phyloP scores from a whole-genome alignment of 92 coral and sea anemone species.

The Zoanthus sociatus region DNA sequence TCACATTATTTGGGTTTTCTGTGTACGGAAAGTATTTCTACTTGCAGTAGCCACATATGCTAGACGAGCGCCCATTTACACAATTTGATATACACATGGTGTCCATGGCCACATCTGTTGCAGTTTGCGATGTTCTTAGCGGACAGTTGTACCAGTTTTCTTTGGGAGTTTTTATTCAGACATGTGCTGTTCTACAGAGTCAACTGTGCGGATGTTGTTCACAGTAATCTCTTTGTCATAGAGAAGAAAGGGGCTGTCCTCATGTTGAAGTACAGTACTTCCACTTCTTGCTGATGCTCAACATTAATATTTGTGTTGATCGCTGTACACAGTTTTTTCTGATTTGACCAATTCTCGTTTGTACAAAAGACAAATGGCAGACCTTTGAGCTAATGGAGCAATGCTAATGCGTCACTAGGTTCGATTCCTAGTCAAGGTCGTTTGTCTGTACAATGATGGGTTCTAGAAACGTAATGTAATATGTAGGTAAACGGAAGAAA shows the following conservation, averaged over 20 bases:
- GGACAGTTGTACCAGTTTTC: slow-evolving; percentile 45
- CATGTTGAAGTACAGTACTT: slow-evolving; percentile 35
- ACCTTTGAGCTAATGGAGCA: too few relatives aligned
- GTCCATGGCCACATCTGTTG: slow-evolving; percentile 40
- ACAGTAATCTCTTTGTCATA: slow-evolving; percentile 35
- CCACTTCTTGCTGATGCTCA: slow-evolving; percentile 32
- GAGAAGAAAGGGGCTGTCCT: neutral
- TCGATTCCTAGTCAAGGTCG: too few relatives aligned
- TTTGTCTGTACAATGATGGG: too few relatives aligned
- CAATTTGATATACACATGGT: slow-evolving; percentile 36
- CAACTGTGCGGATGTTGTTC: slow-evolving; percentile 52
- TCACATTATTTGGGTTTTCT: too few relatives aligned
- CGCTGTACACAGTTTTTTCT: slow-evolving; percentile 44
- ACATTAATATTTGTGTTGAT: slow-evolving; percentile 27
- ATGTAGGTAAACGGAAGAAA: too few relatives aligned
- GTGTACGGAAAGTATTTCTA: too few relatives aligned
- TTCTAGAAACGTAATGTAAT: too few relatives aligned
- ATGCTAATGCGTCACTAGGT: too few relatives aligned
- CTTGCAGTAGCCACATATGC: too few relatives aligned
- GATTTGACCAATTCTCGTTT: slow-evolving; percentile 27
- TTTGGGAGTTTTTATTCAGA: slow-evolving; percentile 29
- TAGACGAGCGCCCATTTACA: neutral
- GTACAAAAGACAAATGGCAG: too few relatives aligned
- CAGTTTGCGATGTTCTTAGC: slow-evolving; percentile 39
- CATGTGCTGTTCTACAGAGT: slow-evolving; percentile 43